Conservation (phyloP, 2,888 invertebrate genomes). For the Reticulitermes lucifugus region DNA sequence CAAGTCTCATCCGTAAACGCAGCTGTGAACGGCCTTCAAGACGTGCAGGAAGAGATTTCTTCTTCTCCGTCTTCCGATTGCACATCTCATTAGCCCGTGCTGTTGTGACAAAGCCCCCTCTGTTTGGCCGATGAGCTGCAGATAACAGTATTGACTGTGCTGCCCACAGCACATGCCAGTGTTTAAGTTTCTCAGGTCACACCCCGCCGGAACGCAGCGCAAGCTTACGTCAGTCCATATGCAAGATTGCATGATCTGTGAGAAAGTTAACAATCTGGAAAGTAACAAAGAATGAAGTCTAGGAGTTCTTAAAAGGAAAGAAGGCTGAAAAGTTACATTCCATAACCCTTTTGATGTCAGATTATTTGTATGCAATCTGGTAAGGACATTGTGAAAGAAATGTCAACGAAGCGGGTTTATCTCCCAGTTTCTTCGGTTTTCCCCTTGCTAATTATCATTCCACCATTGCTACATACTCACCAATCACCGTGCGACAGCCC, state of each 20-base stretch:
- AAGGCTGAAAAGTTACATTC: too few species aligned
- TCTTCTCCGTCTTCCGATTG: not conserved
- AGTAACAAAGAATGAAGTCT: too few species aligned
- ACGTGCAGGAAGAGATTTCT: not conserved
- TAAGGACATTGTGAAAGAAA: too few species aligned
- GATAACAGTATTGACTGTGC: constrained; percentile 13
- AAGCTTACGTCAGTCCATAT: not conserved
- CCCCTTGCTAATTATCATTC: too few species aligned
- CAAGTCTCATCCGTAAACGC: not conserved
- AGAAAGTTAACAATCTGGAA: too few species aligned
- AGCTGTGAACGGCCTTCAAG: not conserved
- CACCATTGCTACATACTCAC: too few species aligned
- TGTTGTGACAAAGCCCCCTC: not conserved
- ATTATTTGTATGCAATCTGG: too few species aligned
- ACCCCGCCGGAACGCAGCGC: not conserved
- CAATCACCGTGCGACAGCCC: too few species aligned
- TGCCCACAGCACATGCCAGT: not conserved
- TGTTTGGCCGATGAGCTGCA: not conserved
- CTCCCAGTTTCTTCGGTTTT: too few species aligned
- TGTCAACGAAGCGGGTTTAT: too few species aligned
- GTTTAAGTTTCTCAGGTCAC: constrained; percentile 7
- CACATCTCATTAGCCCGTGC: not conserved
- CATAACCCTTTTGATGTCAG: too few species aligned
- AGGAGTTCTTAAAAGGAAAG: too few species aligned
- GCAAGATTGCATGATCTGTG: not conserved